Base-by-base conservation (phyloP, 2,888 invertebrate species). In the Leptinotarsa rubiginosa region DNA sequence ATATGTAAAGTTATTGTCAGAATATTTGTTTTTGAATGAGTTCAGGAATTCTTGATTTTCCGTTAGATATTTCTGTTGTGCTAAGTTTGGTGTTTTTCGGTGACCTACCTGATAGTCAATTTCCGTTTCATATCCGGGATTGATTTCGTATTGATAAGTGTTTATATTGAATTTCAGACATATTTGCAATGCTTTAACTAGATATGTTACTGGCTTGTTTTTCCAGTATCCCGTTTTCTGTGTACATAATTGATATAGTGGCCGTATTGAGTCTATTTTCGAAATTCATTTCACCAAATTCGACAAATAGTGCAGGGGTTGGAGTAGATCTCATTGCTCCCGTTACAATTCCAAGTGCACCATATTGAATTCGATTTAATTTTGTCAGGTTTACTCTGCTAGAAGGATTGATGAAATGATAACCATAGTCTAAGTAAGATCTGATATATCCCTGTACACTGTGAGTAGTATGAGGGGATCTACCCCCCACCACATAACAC, bases 401-500 rank as follows among this genome's bases (percentile, higher is more conserved):
- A 4, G 31, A 41, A 54, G 20, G 31, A 12, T 54, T 54, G 2
- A 68, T 31, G 7, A 54, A 31, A 18, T 54, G 16, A 31, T 25
- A 1, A 4, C 68, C 73, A 74, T 70, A 73, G 5, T 76, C 76
- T 25, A 73, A 16, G 16, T 75, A 70, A 0, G 75, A 41, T 31
- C 66, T 62, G 5, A 75, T 41, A 3, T 47, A 16, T 71, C 75
- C 15, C 75, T 75, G 47, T 70, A 75, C 1, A 70, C 20, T 10
- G 22, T 64, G 1, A 72, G 50, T 25, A 77, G 18, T 18, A 70
- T 75, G 3, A 13, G 1, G 0, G 70, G 75, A 18, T 77, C 73
- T n/a, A 73, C 70, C 15, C 77, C 73, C 73, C 73, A 73, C 64
- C 68, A 62, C 10, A 54, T 52, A 3, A 70, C 56, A 25, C 68